Percentiles rank a stretch among this genome's conserved stretches.
phyloP scores from a whole-genome alignment of 2,113 vertebrate genomes.

The Coturnix japonica region DNA sequence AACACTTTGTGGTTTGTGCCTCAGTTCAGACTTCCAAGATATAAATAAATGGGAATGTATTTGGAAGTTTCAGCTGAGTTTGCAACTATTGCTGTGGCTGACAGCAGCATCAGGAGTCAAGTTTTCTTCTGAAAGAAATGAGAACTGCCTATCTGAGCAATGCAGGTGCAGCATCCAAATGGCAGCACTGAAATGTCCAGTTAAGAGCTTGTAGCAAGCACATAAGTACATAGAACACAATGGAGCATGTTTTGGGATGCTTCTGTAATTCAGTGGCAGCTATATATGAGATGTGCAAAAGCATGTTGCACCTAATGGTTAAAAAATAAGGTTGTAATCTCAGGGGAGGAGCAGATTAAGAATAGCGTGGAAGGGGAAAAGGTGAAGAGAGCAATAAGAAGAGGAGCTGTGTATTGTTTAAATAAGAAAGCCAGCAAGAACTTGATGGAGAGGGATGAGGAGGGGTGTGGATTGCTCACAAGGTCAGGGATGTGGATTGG shows the following conservation, averaged over 20 bases:
- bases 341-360: background rate
- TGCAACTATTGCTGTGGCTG: accelerated
- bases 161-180: background rate
- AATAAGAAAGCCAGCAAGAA: background rate
- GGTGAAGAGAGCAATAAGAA: background rate
- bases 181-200: background rate
- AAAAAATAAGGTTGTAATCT: background rate
- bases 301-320: background rate
- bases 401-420: background rate
- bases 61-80: background rate
- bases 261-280: too few species aligned
- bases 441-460: background rate
- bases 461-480: background rate
- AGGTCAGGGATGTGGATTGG: background rate
- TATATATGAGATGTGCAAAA: background rate
- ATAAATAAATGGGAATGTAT: background rate
- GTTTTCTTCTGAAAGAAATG: background rate
- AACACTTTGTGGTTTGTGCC: background rate
- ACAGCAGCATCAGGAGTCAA: background rate
- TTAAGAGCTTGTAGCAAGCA: accelerated
- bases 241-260: background rate
- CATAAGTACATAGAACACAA: accelerated
- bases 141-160: background rate
- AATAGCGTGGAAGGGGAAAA: background rate
- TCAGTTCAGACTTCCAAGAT: background rate